Percentiles rank a stretch among this genome's conserved stretches.
Conservation (phyloP, 2,888 invertebrate species). For the Carabus problematicus region DNA sequence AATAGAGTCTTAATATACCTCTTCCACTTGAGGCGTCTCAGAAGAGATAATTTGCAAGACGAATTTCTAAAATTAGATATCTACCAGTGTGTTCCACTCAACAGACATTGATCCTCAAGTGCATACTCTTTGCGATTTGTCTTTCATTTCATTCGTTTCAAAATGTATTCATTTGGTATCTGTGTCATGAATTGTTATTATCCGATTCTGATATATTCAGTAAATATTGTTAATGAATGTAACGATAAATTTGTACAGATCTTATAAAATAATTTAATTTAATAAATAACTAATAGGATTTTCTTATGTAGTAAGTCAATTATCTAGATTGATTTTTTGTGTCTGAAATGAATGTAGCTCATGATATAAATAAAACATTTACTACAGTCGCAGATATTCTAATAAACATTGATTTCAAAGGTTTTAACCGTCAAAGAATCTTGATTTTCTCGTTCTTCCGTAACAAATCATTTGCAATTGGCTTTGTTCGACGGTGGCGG, state of each 20-base stretch:
- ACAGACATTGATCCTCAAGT: not conserved
- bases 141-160: too few relatives aligned
- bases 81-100: not conserved
- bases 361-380: too few relatives aligned
- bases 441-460: slow-evolving; percentile 21
- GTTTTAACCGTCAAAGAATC: slow-evolving; percentile 15
- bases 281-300: too few relatives aligned
- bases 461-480: slow-evolving; percentile 26
- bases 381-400: not conserved
- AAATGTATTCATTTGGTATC: too few relatives aligned
- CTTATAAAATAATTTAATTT: too few relatives aligned
- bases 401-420: slow-evolving; percentile 31
- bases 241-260: too few relatives aligned
- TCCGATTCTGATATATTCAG: too few relatives aligned
- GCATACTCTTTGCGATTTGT: not conserved
- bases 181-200: too few relatives aligned
- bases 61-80: slow-evolving; percentile 19
- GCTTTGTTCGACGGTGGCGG: slow-evolving; percentile 6
- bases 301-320: too few relatives aligned
- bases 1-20: slow-evolving; percentile 24
- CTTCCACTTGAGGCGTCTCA: slow-evolving; percentile 14
- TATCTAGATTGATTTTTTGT: too few relatives aligned
- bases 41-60: slow-evolving; percentile 14
- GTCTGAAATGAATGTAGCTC: too few relatives aligned
- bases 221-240: too few relatives aligned